phyloP scores from a whole-genome alignment of 2,888 invertebrate species.

The Polietes domitor region DNA sequence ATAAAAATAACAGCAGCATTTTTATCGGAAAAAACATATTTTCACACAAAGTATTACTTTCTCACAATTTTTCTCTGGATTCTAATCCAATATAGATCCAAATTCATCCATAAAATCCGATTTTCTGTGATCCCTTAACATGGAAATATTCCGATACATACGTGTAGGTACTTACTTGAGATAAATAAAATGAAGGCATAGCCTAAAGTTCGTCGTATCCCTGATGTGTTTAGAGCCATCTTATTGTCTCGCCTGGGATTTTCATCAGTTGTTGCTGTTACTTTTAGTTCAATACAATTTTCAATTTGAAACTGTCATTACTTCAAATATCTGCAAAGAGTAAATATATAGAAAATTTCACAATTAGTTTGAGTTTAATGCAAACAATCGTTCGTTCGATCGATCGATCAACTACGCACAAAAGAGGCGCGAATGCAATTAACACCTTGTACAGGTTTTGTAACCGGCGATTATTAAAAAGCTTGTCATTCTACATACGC shows the following conservation, averaged over 20 bases:
- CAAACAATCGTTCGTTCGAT: too few species aligned
- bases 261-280: slow-evolving; percentile 10
- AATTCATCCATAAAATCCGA: too few species aligned
- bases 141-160: too few species aligned
- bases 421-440: neutral
- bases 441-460: neutral
- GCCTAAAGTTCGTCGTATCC: slow-evolving; percentile 37
- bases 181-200: slow-evolving; percentile 33
- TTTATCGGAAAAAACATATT: too few species aligned
- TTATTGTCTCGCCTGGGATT: slow-evolving; percentile 36
- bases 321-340: slow-evolving; percentile 10
- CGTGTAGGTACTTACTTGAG: slow-evolving; percentile 46
- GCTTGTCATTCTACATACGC: neutral
- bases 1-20: too few species aligned
- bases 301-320: slow-evolving; percentile 14
- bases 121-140: too few species aligned
- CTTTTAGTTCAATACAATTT: slow-evolving; percentile 15
- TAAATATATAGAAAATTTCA: neutral
- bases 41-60: too few species aligned
- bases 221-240: slow-evolving; percentile 13
- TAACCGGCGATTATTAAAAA: neutral
- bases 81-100: too few species aligned
- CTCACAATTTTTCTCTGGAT: too few species aligned
- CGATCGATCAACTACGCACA: neutral
- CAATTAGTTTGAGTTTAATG: too few species aligned